phyloP scores from a whole-genome alignment of 2,797 vertebrate genomes.

The Meda fulgida region DNA sequence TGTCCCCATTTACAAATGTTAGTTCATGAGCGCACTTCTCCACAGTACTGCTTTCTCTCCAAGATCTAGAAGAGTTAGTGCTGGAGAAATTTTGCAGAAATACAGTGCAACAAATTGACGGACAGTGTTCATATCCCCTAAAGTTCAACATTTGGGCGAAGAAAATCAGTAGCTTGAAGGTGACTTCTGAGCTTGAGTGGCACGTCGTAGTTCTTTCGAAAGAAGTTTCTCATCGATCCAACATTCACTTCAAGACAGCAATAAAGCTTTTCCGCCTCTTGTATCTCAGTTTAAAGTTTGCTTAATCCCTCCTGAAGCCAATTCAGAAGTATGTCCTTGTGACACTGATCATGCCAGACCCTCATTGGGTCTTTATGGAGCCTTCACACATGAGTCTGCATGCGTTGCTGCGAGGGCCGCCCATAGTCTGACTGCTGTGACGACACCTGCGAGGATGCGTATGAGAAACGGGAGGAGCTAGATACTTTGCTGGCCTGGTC shows the following conservation, averaged over 20 bases:
- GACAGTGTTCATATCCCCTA: conserved; percentile 17
- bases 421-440: conserved; percentile 86
- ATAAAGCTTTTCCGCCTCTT: conserved; percentile 48
- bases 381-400: conserved; percentile 92
- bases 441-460: conserved; percentile 85
- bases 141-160: conserved; percentile 47
- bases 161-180: conserved; percentile 47
- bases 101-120: conserved; percentile 30
- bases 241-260: conserved; percentile 59
- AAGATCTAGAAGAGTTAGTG: conserved; percentile 10
- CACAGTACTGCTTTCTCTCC: conserved; percentile 16
- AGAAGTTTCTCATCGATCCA: conserved; percentile 58
- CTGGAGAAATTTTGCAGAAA: conserved; percentile 14
- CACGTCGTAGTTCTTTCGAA: conserved; percentile 57
- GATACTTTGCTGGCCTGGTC: conserved; percentile 85
- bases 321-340: conserved; percentile 67
- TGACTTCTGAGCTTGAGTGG: conserved; percentile 55
- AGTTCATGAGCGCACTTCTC: conserved; percentile 25
- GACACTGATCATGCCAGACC: conserved; percentile 58
- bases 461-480: conserved; percentile 85
- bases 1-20: conserved; percentile 57
- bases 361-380: conserved; percentile 19
- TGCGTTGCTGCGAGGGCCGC: conserved; percentile 84
- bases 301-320: conserved; percentile 58
- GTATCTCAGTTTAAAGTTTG: conserved; percentile 8